These are phyloP conservation scores for Eurystomus glaucurus DNA, from an alignment of 2,797 vertebrate species.

Conservation along the genomic window DNA sequence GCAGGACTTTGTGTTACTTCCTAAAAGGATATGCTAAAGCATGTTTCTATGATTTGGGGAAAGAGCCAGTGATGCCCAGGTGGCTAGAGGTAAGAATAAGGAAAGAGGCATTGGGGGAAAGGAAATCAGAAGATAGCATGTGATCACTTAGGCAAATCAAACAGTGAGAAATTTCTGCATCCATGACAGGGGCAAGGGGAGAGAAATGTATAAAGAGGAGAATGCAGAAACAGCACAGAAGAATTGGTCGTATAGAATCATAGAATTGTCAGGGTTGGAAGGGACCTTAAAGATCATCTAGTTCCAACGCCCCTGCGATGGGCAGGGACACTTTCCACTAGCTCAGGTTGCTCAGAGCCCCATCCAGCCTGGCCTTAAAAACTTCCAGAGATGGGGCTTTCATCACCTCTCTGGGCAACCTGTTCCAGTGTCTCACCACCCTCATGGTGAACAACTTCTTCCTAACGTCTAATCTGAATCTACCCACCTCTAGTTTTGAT, in stretches of 20 bases:
- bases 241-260: background rate
- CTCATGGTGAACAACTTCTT: no score
- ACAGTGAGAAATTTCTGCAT: background rate
- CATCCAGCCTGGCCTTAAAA: no score
- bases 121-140: background rate
- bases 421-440: no score
- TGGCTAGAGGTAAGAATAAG: background rate
- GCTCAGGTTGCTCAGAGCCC: no score
- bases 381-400: no score
- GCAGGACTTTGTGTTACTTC: background rate
- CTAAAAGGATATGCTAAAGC: background rate
- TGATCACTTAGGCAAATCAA: background rate
- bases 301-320: no score
- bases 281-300: no score
- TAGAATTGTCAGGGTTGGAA: no score
- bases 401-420: no score
- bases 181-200: background rate
- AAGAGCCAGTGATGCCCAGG: background rate
- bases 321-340: no score
- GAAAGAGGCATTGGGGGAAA: background rate
- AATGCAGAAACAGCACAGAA: background rate
- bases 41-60: background rate
- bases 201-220: background rate
- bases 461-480: no score
- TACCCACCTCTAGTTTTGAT: no score